Evolutionary conservation across 2,113 vertebrate genomes (phyloP).

Genomic region (Fregata magnificens): DNA sequence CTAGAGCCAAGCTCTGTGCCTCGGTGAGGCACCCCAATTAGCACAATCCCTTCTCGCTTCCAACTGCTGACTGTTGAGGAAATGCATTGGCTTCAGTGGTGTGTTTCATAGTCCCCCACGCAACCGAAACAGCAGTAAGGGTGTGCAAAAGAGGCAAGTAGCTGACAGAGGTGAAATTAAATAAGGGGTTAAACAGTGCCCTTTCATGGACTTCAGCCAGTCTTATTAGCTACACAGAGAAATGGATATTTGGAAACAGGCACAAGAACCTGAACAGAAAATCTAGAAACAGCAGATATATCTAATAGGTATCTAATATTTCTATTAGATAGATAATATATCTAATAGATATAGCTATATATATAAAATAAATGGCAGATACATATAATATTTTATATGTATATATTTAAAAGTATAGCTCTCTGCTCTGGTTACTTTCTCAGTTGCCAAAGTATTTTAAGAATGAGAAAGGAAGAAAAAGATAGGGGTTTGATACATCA

Average conservation of each 20-base stretch:
- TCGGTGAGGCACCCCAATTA: not conserved
- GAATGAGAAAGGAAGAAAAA: not conserved
- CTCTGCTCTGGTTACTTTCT: not conserved
- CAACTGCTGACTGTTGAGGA: not conserved
- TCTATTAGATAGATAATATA: not conserved
- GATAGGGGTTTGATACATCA: not conserved
- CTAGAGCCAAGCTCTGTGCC: not conserved
- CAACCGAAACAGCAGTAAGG: not conserved
- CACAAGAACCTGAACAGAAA: not conserved
- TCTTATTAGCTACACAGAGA: not conserved
- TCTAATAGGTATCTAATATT: not conserved
- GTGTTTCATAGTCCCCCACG: not conserved
- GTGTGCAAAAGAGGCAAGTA: not conserved
- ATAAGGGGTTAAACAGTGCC: not conserved
- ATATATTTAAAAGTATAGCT: not conserved
- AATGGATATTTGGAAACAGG: not conserved
- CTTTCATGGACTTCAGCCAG: not conserved
- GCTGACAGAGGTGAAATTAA: not conserved
- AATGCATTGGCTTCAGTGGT: rapidly evolving
- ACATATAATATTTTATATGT: not conserved
- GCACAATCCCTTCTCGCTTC: not conserved
- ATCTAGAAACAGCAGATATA: not conserved
- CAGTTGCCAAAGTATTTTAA: not conserved
- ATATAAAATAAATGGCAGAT: not conserved
- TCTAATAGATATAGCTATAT: not conserved